Conservation (phyloP, 2,113 vertebrate species). For the Himantopus leucocephalus region DNA sequence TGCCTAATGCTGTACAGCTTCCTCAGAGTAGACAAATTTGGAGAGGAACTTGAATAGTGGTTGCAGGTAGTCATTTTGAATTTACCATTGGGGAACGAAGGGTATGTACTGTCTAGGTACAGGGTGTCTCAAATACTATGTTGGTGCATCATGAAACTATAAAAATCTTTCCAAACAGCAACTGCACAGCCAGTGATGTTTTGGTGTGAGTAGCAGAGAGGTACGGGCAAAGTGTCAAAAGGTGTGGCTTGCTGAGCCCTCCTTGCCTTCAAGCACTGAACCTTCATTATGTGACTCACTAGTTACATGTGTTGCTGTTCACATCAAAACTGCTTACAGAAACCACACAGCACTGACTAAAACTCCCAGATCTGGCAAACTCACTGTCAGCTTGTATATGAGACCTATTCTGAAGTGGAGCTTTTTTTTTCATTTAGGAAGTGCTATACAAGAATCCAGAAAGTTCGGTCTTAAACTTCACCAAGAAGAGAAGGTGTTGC, state of each 20-base stretch:
- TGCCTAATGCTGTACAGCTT: neutral
- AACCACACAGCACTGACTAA: neutral
- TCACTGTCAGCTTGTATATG: neutral
- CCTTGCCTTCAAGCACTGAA: slow-evolving; percentile 20
- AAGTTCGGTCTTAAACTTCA: neutral
- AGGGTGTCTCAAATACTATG: neutral
- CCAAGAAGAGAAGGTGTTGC: neutral
- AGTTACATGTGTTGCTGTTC: neutral
- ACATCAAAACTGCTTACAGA: slow-evolving; percentile 4
- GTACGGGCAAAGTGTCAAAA: slow-evolving; percentile 12
- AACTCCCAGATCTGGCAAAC: neutral
- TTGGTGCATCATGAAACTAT: neutral
- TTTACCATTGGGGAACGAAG: neutral
- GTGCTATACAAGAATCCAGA: neutral
- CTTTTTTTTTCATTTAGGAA: neutral
- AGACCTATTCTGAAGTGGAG: neutral
- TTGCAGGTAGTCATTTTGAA: neutral
- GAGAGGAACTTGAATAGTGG: neutral
- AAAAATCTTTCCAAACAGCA: neutral
- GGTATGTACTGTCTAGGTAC: neutral
- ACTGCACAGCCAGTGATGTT: neutral
- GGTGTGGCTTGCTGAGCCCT: slow-evolving; percentile 29
- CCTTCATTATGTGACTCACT: slow-evolving; percentile 28
- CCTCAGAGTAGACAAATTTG: neutral
- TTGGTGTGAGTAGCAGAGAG: neutral